Base-by-base conservation (phyloP, 2,888 invertebrate species). In the Apamea crenata region DNA sequence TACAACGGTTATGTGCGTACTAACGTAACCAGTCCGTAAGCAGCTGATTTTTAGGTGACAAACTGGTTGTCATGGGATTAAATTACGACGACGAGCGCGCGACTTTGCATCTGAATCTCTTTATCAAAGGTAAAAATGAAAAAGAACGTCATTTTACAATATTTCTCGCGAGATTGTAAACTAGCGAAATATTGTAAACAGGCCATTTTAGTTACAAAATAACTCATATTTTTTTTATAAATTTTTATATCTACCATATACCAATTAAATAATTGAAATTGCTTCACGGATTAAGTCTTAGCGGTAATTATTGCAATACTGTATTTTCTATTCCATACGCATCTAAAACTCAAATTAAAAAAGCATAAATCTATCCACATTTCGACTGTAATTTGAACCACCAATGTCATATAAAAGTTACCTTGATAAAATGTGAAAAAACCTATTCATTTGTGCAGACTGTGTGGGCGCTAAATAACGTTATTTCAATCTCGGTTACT, bases 381-480 rank as follows among this genome's bases (percentile, higher is more conserved):
- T 81, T 77, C 36, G 53, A 16, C 14, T 66, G 69, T 66, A 44
- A 66, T 32, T 65, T 6, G 25, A 25, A 29, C 32, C 56, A 10
- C 5, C 63, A 78, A 78, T 83, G 83, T 69, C 83, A 61, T 53
- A 7, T 69, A 53, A 32, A 82, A 82, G 83, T 82, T 78, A 83
- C 82, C 82, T 83, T 82, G 40, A 65, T 59, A 36, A 21, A 81
- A 59, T 82, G 32, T 25, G 56, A 82, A 83, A 82, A 67, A 47
- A 3, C 0, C 29, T 63, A 83, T 73, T 82, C n/a, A 78, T 65
- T 36, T 21, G n/a, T 29, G 16, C 10, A 47, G 73, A 74, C 36
- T 59, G 83, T n/a, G 83, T 82, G 83, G 82, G 83, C 8, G 29
- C 7, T 67, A 36, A 10, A 78, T 63, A 71, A 67, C 14, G 40